Evolutionary conservation across 2,797 vertebrate species (phyloP).

Genomic region (Emydoidea blandingii): DNA sequence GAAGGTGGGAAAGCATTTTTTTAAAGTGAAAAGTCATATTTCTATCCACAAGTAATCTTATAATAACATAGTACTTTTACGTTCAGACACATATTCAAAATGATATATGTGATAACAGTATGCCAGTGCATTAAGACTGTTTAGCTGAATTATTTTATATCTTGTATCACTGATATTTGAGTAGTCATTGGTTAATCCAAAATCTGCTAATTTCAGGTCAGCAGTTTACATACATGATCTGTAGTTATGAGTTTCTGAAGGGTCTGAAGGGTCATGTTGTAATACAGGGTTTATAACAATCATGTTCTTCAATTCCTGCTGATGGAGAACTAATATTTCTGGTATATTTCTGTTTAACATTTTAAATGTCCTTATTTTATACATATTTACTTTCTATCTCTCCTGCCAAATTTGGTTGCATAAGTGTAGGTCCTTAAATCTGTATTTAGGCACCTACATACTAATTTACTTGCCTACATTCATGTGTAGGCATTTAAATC

Average conservation of each 20-base stretch:
- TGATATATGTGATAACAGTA: background rate
- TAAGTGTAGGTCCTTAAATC: background rate
- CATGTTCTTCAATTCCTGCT: background rate
- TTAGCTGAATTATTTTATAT: background rate
- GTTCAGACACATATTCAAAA: background rate
- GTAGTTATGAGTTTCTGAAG: background rate
- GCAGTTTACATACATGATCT: background rate
- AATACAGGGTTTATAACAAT: background rate
- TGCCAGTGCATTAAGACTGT: background rate
- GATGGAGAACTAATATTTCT: constrained; percentile 23
- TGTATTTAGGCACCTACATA: background rate
- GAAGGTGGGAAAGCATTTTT: background rate
- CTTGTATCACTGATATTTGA: background rate
- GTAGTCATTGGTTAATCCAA: background rate
- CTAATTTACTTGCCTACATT: background rate
- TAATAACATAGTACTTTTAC: background rate
- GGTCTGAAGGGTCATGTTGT: background rate
- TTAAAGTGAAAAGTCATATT: background rate
- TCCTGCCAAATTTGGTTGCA: background rate
- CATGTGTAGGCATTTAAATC: background rate
- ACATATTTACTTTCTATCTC: constrained; percentile 48
- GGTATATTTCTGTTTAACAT: constrained; percentile 35
- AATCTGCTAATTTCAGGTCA: background rate
- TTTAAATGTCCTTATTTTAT: constrained; percentile 29
- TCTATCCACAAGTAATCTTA: background rate